These are phyloP conservation scores for Seriola rivoliana DNA, from an alignment of 2,113 vertebrate species.

Conservation along the genomic window DNA sequence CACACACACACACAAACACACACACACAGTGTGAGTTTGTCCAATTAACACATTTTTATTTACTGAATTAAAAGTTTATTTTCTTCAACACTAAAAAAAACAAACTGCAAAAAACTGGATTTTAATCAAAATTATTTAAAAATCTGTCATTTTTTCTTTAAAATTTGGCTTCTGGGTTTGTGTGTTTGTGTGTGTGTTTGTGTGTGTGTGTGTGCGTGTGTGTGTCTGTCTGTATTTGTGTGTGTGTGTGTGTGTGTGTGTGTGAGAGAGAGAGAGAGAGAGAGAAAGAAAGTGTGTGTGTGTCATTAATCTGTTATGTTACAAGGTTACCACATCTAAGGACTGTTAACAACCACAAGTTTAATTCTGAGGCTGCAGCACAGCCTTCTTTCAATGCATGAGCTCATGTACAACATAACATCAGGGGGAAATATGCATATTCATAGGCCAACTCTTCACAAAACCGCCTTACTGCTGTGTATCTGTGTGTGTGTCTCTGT, in stretches of 20 bases:
- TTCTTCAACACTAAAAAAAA: not conserved
- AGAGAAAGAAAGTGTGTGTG: not conserved
- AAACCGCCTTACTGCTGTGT: constrained; percentile 30
- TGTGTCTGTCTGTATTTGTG: too few species aligned
- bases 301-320: constrained; percentile 17
- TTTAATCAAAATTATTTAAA: not conserved
- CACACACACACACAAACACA: not conserved
- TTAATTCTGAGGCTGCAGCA: constrained; percentile 41
- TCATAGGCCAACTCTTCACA: constrained; percentile 51
- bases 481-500: constrained; percentile 6
- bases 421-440: constrained; percentile 57
- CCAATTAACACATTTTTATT: not conserved
- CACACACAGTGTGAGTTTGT: not conserved
- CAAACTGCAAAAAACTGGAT: not conserved
- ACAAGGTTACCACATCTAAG: constrained; percentile 41
- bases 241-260: not conserved
- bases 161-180: not conserved
- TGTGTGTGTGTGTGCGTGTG: not conserved
- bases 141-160: not conserved
- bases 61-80: not conserved
- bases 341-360: constrained; percentile 6
- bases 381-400: constrained; percentile 30
- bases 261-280: too few species aligned
- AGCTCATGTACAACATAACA: constrained; percentile 49
- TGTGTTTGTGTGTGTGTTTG: not conserved